Percentiles rank a stretch among this genome's conserved stretches.
Evolutionary conservation across 2,113 vertebrate genomes (phyloP).

Genomic region (Percopsis transmontana): DNA sequence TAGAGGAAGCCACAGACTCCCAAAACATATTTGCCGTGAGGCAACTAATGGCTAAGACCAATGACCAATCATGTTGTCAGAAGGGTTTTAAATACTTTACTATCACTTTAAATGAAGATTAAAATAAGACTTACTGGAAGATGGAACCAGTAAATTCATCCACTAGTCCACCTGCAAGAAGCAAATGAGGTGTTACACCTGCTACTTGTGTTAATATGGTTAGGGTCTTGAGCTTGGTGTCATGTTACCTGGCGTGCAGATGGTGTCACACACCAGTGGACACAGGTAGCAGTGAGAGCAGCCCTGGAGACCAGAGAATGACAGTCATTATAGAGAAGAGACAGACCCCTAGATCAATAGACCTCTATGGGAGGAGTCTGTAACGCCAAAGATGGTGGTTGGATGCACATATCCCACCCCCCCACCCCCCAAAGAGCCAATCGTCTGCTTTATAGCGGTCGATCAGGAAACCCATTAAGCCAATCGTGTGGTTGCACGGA

Average conservation of each 20-base stretch:
- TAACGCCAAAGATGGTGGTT: too few relatives aligned
- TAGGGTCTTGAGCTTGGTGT: too few relatives aligned
- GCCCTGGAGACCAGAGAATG: conserved; percentile 61
- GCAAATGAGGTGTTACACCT: neutral
- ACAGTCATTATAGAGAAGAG: neutral
- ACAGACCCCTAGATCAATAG: neutral
- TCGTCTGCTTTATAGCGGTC: too few relatives aligned
- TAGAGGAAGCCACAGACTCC: too few relatives aligned
- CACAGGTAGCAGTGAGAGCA: conserved; percentile 86
- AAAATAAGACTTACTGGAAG: conserved; percentile 75
- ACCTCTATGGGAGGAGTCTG: too few relatives aligned
- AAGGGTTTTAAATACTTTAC: neutral
- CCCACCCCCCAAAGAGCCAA: too few relatives aligned
- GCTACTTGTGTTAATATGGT: neutral
- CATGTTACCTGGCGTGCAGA: conserved; percentile 82
- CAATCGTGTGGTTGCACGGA: too few relatives aligned
- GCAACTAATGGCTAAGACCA: too few relatives aligned
- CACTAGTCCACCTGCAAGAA: conserved; percentile 75
- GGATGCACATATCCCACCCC: too few relatives aligned
- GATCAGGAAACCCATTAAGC: too few relatives aligned
- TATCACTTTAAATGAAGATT: neutral
- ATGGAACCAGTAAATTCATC: conserved; percentile 79
- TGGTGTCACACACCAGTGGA: conserved; percentile 83
- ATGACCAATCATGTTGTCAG: too few relatives aligned
- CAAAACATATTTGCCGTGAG: too few relatives aligned